Evolutionary conservation across 1,140 invertebrate genomes (phyloP).

Genomic region (Pachypsylla venusta): DNA sequence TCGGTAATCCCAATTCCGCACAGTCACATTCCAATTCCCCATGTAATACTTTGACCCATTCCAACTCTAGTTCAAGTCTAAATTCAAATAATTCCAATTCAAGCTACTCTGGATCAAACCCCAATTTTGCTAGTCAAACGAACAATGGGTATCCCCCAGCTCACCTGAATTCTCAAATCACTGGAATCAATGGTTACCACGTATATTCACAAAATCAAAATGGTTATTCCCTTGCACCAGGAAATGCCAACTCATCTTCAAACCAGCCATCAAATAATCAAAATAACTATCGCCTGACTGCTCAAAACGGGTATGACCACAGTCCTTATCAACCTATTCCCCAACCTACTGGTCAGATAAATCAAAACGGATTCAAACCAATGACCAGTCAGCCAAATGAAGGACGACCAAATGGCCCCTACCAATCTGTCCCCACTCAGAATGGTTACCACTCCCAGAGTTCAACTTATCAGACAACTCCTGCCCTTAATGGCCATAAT

Average conservation of each 20-base stretch:
- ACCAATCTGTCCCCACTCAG: background rate
- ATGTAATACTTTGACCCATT: background rate
- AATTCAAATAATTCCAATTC: background rate
- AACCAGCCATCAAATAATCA: constrained; percentile 8
- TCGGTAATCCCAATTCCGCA: background rate
- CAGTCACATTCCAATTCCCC: background rate
- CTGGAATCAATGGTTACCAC: background rate
- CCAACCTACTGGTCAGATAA: background rate
- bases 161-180: too few relatives aligned
- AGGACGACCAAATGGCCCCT: background rate
- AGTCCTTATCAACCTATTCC: constrained; percentile 17
- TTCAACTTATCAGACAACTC: background rate
- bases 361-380: background rate
- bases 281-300: constrained; percentile 6
- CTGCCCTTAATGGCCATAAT: constrained; percentile 4
- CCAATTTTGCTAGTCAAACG: too few relatives aligned
- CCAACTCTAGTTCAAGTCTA: background rate
- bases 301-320: background rate
- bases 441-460: background rate
- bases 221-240: background rate
- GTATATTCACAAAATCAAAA: background rate
- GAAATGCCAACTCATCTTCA: background rate
- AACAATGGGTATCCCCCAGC: background rate
- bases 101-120: background rate
- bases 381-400: background rate